Conservation (phyloP, 2,797 vertebrate genomes). For the Taenioides sp. region DNA sequence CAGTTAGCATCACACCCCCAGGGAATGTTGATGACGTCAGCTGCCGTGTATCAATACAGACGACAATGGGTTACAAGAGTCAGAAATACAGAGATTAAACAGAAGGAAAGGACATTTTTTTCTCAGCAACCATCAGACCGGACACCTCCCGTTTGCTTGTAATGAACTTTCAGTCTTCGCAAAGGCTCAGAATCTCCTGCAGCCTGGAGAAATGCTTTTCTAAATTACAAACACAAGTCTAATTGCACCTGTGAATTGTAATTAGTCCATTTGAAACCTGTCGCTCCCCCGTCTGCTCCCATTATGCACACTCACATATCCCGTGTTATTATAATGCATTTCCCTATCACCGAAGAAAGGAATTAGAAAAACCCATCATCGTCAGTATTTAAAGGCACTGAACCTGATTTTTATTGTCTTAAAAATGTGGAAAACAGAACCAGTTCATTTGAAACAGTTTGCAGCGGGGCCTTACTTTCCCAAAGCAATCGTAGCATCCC, state of each 20-base stretch:
- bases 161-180: slow-evolving; percentile 1
- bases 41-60: no score
- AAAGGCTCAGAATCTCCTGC: slow-evolving; percentile 15
- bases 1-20: no score
- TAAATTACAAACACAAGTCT: slow-evolving; percentile 15
- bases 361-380: slow-evolving; percentile 1
- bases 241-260: slow-evolving; percentile 10
- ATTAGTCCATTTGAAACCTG: slow-evolving; percentile 18
- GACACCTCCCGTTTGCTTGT: neutral
- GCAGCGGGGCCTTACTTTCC: no score
- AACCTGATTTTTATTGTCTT: no score
- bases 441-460: no score
- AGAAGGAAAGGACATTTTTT: neutral
- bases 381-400: neutral
- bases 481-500: no score
- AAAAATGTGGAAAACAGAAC: no score
- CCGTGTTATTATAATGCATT: slow-evolving; percentile 3
- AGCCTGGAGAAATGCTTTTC: neutral
- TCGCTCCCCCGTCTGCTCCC: neutral
- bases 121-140: neutral
- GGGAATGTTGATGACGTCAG: no score
- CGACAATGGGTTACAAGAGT: no score
- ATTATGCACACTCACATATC: slow-evolving; percentile 2
- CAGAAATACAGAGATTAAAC: no score
- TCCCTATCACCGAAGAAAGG: neutral